Percentiles rank a stretch among this genome's conserved stretches.
Conservation (phyloP, 2,113 vertebrate genomes). For the Malurus alboscapulatus region DNA sequence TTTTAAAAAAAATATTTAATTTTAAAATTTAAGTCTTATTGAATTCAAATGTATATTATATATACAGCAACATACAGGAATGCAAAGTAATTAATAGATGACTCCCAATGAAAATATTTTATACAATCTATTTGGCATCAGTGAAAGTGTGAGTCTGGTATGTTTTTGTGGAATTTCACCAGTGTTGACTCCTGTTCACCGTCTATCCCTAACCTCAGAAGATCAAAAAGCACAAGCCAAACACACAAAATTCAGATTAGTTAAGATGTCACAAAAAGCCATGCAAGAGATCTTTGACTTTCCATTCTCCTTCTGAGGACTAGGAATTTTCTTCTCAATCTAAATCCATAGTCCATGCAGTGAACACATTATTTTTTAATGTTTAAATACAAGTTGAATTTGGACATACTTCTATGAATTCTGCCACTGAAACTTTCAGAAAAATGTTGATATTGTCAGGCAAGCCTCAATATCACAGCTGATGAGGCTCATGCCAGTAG, state of each 20-base stretch:
- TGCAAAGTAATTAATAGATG: not conserved
- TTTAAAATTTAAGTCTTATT: not conserved
- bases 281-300: not conserved
- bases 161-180: not conserved
- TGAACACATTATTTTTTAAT: not conserved
- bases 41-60: not conserved
- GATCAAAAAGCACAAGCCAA: not conserved
- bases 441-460: not conserved
- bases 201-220: not conserved
- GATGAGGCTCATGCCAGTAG: not conserved
- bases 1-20: constrained; percentile 1
- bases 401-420: not conserved
- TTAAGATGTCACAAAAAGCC: not conserved
- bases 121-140: not conserved
- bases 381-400: not conserved
- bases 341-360: not conserved
- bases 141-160: not conserved
- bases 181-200: not conserved
- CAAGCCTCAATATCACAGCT: not conserved
- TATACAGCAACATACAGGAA: not conserved
- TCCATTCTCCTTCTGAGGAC: not conserved
- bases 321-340: not conserved
- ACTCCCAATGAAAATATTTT: not conserved
- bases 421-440: not conserved
- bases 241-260: not conserved